Evolutionary conservation across 2,797 vertebrate species (phyloP), one percentile per base, ranked within the genome.

Genomic region (Ispidina lecontei): DNA sequence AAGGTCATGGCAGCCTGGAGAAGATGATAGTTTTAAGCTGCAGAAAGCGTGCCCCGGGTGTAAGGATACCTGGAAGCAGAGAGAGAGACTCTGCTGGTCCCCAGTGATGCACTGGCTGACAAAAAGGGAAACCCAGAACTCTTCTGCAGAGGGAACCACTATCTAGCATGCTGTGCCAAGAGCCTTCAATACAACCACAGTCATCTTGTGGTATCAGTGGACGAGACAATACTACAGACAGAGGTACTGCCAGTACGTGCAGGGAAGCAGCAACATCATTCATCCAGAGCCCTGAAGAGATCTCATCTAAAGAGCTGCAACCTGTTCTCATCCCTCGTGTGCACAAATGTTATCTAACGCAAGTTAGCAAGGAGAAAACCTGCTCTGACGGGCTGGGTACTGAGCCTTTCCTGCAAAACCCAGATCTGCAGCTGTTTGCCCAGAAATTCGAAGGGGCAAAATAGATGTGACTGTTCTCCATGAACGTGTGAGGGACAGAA

Each of bases 261-360:
- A 39, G 41, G 41, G 78, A 51, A 78, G 41, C 59, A 56, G 20
- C 54, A 58, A 22, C 3, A 28, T 9, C 43, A 26, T 22, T 62
- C 25, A 29, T 4, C 39, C 8, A 46, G 58, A 46, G 19, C 19
- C 10, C 1, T 43, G 43, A 41, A 33, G 37, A 67, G 59, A 87
- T 62, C 43, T 28, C 35, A 21, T 17, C 64, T 52, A 47, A 52
- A 67, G 33, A 76, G 43, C 25, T 14, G 18, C 4, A 5, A 7
- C 2, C 15, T 59, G 2, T 8, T 60, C n/a, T n/a, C 14, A 41
- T 7, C 52, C 47, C 78, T 62, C 31, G 21, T 17, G 20, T 4
- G 4, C 21, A 33, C 2, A 43, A 47, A 15, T 37, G 21, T 13
- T 14, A 80, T 7, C 44, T 59, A 39, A 28, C 2, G 0, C 2